These are phyloP conservation scores for Notolepis coatsorum DNA, from an alignment of 2,797 vertebrate species.

Conservation along the genomic window DNA sequence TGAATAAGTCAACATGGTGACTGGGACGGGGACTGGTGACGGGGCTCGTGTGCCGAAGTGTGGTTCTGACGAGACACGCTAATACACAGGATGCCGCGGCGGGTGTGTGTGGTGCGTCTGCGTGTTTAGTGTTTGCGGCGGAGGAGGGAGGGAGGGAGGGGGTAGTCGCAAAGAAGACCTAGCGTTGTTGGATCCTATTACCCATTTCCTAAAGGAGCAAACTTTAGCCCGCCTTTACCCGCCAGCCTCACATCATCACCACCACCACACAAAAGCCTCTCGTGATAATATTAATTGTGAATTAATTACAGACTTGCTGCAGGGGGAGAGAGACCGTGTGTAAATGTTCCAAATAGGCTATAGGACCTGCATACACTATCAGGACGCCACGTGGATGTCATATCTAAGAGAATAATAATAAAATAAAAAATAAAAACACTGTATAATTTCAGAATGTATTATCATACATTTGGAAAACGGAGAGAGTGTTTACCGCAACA, in stretches of 20 bases:
- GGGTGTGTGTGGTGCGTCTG: slow-evolving; percentile 15
- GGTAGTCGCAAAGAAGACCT: slow-evolving; percentile 55
- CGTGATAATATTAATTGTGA: slow-evolving; percentile 81
- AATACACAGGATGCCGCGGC: slow-evolving; percentile 23
- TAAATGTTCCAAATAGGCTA: slow-evolving; percentile 67
- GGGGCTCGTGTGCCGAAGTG: slow-evolving; percentile 64
- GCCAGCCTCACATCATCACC: slow-evolving; percentile 77
- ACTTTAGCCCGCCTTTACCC: slow-evolving; percentile 67
- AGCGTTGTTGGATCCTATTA: slow-evolving; percentile 74
- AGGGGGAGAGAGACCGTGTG: slow-evolving; percentile 48
- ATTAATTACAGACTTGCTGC: slow-evolving; percentile 68
- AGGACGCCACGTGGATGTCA: neutral
- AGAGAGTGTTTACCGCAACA: slow-evolving; percentile 12
- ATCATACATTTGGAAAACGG: slow-evolving; percentile 1
- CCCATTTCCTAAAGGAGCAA: slow-evolving; percentile 80
- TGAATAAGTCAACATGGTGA: slow-evolving; percentile 83
- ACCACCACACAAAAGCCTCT: slow-evolving; percentile 77
- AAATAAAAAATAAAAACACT: neutral
- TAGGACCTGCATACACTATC: slow-evolving; percentile 28
- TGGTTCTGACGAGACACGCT: slow-evolving; percentile 59
- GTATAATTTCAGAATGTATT: slow-evolving; percentile 8
- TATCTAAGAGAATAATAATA: slow-evolving; percentile 25
- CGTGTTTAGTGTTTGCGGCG: too few species aligned
- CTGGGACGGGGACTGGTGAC: slow-evolving; percentile 66
- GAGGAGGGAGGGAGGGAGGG: slow-evolving; percentile 23